Conservation (phyloP, 2,888 invertebrate genomes). For the Acleris laterana region DNA sequence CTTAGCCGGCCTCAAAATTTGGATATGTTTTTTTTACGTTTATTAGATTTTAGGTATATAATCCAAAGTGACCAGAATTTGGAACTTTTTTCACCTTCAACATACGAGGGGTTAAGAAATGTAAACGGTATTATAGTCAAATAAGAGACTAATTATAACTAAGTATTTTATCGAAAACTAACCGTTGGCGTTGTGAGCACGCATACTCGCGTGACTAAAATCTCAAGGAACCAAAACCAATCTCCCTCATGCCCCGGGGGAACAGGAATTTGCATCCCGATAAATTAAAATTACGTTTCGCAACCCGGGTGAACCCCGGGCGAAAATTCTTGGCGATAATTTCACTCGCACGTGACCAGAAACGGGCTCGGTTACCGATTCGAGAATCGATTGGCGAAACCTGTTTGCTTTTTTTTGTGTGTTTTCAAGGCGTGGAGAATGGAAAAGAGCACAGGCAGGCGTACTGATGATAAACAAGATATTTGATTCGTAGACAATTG, state of each 20-base stretch:
- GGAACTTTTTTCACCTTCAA: too few relatives aligned
- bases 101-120: too few relatives aligned
- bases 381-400: constrained; percentile 47
- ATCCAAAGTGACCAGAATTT: too few relatives aligned
- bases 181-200: constrained; percentile 5
- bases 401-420: background rate
- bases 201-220: constrained; percentile 35
- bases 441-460: too few relatives aligned
- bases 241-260: constrained; percentile 35
- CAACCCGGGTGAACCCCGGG: constrained; percentile 40
- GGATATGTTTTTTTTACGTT: too few relatives aligned
- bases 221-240: constrained; percentile 33
- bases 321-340: constrained; percentile 45
- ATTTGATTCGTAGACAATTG: too few relatives aligned
- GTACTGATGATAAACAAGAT: too few relatives aligned
- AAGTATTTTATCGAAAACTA: background rate
- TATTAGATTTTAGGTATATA: too few relatives aligned
- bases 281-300: constrained; percentile 52
- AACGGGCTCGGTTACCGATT: constrained; percentile 44
- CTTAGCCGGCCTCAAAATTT: too few relatives aligned
- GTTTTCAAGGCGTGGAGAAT: too few relatives aligned
- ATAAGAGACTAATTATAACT: background rate
- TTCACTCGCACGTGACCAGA: constrained; percentile 50
- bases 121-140: background rate
- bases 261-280: constrained; percentile 46